Conservation (phyloP, 2,113 vertebrate genomes). For the Tachysurus fulvidraco region DNA sequence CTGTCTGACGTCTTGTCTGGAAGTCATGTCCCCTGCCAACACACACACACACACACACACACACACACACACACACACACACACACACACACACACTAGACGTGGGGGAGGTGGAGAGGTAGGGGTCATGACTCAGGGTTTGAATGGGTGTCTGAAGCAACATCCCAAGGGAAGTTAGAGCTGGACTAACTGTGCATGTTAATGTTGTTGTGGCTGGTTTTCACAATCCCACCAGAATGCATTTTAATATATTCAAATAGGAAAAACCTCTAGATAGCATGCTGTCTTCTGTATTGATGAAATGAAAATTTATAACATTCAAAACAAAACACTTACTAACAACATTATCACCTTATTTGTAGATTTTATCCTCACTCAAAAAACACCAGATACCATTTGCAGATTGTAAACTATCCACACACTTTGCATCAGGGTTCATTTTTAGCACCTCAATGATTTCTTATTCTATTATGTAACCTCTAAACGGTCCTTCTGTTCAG, state of each 20-base stretch:
- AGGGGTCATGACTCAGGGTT: conserved; percentile 55
- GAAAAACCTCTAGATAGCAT: conserved; percentile 2
- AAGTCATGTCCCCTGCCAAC: conserved; percentile 40
- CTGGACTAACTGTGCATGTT: conserved; percentile 50
- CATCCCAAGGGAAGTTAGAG: conserved; percentile 49
- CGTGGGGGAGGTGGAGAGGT: conserved; percentile 47
- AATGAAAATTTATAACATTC: background rate
- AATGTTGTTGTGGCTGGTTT: conserved; percentile 46
- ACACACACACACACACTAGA: conserved; percentile 33
- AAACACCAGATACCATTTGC: background rate
- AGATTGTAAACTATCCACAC: background rate
- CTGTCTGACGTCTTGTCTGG: conserved; percentile 57
- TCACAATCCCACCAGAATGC: conserved; percentile 12
- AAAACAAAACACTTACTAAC: background rate
- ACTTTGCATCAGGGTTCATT: conserved; percentile 11
- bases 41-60: conserved; percentile 35
- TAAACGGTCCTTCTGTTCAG: background rate
- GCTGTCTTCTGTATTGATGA: background rate
- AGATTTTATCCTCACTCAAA: background rate
- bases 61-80: conserved; percentile 35
- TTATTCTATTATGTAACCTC: conserved; percentile 14
- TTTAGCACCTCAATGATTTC: conserved; percentile 14
- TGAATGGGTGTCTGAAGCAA: conserved; percentile 55
- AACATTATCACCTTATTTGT: background rate
- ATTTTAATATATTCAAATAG: conserved; percentile 29